phyloP scores from a whole-genome alignment of 2,797 vertebrate species.

The Chelonia mydas region DNA sequence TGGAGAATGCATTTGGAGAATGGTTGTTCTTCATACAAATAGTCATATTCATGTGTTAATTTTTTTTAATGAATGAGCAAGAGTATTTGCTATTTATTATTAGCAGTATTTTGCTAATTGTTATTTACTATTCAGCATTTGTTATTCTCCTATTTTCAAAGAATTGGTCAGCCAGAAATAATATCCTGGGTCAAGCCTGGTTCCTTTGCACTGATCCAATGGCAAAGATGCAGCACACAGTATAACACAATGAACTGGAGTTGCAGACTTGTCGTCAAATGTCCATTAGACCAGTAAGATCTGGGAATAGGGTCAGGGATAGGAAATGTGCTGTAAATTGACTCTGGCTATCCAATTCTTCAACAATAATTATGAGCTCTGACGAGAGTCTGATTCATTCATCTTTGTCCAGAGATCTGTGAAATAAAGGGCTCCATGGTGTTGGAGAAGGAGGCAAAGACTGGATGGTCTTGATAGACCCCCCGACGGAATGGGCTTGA shows the following conservation, averaged over 20 bases:
- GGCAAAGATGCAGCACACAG: background rate
- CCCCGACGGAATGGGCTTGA: background rate
- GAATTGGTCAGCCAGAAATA: background rate
- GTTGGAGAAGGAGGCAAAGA: background rate
- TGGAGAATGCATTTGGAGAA: constrained; percentile 65
- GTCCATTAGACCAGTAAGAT: constrained; percentile 15
- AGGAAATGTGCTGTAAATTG: constrained; percentile 44
- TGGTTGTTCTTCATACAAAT: constrained; percentile 67
- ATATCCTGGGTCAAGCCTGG: background rate
- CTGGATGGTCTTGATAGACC: accelerated
- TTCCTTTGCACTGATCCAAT: background rate
- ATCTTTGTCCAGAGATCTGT: background rate
- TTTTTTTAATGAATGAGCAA: constrained; percentile 63
- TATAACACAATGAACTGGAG: background rate
- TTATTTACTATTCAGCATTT: constrained; percentile 12
- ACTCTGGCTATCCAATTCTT: constrained; percentile 48
- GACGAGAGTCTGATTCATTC: background rate
- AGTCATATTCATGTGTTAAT: constrained; percentile 58
- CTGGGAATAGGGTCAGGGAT: constrained; percentile 55
- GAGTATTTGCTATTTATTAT: constrained; percentile 38
- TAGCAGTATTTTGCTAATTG: constrained; percentile 26
- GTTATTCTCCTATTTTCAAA: constrained; percentile 25
- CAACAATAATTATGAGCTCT: constrained; percentile 5
- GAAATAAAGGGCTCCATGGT: constrained; percentile 7
- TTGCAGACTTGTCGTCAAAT: constrained; percentile 8